Base-by-base conservation (phyloP, 2,888 invertebrate genomes). In the Quadroppia sp. region DNA sequence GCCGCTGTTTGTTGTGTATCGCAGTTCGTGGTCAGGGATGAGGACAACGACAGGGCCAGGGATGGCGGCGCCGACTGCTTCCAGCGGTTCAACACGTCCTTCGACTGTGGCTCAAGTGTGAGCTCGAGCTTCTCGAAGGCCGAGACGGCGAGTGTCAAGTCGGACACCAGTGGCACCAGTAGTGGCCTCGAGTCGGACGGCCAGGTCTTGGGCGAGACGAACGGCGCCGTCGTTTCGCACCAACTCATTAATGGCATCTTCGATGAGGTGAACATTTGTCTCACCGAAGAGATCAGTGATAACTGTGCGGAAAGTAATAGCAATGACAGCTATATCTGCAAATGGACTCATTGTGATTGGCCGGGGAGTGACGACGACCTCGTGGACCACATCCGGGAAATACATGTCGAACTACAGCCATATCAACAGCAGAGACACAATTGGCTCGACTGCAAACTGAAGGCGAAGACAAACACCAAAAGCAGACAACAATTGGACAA, bases 311-410 rank as follows among this genome's bases (percentile, higher is more conserved):
- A 61, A 32, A 61, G 42, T 67, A 36, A 32, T 30, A 61, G 17
- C 1, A 61, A n/a, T 61, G 15, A 36, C 32, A 36, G 20, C 42
- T 67, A 40, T 40, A 15, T 17, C 72, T 82, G 82, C 77, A 80
- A 80, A 75, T 82, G 82, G 82, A 78, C 78, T 71, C 78, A 81
- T 73, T 82, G 82, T 78, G 79, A 79, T 71, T 80, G 78, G 64
- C 76, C 76, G 32, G 78, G 78, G 23, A 23, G 32, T 48, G 28
- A 73, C 20, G 76, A 76, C 40, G 78, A 79, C 61, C 76, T 79
- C 45, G 77, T 78, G 40, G 79, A 79, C 69, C 79, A 79, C 61
- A 84, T 79, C 76, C 79, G 80, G 36, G 77, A 78, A 69, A 76
- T 77, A 45, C 82, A 82, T 76, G 81, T 82, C 59, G 80, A 81